Evolutionary conservation across 2,888 invertebrate genomes (phyloP), one percentile per base, ranked within the genome.

Genomic region (Neoitamus cyanurus): DNA sequence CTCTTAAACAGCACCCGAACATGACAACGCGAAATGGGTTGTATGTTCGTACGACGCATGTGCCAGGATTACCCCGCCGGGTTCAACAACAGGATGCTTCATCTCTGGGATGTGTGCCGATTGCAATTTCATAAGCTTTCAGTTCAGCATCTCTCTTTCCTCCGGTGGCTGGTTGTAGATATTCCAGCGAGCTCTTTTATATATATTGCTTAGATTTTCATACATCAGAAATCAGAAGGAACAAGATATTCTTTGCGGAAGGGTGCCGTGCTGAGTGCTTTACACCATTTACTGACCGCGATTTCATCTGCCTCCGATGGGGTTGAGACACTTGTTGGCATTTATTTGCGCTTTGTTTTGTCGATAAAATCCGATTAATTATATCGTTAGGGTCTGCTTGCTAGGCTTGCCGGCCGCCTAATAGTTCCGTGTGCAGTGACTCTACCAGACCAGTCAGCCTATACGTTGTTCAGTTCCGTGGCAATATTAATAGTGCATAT

Each of bases 61-160:
- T 58, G 58, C 30, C 42, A 3, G 31, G 6, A 70, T 25, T 70
- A 30, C 48, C 58, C 78, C 34, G 25, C 78, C 78, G 28, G 28
- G 11, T 42, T 25, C 75, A 13, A 42, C 75, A 25, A 75, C 42
- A 28, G 78, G 78, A 78, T 78, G 78, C 58, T 58, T 78, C 78
- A 78, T 78, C 78, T 78, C 34, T 78, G 15, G 31, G 78, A 48
- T 78, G 78, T 78, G 20, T 78, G 48, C 58, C 42, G 78, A 78
- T 48, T 78, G 48, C 83, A 85, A 85, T 73, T 83, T 83, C 68
- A 36, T 58, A 84, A 85, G 85, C 85, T 84, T 85, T 85, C 58
- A 85, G 85, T 85, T 80, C 83, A 84, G 85, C 85, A 85, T 85
- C 83, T 36, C 70, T 83, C 85, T 48, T 78, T 78, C 58, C 48